Evolutionary conservation across 2,797 vertebrate species (phyloP), one percentile per base, ranked within the genome.

Genomic region (Melanotaenia trifasciata): DNA sequence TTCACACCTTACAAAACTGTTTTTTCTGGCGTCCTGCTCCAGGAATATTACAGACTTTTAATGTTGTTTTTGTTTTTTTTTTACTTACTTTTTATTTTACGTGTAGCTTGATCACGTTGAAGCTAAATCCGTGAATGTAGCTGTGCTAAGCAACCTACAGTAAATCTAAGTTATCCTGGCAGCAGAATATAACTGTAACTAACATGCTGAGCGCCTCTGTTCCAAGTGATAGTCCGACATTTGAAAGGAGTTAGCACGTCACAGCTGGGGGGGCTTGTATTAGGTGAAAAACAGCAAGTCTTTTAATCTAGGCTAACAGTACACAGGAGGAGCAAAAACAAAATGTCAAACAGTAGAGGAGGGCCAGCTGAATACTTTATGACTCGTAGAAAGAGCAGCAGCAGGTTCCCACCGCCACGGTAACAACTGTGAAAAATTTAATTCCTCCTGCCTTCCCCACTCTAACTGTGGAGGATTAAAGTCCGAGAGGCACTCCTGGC

Each of bases 401-500:
- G 92, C 90, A 87, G 90, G 90, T 88, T 89, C 81, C 87, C 89
- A 88, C 81, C 62, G 51, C 79, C 85, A 74, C 56, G 72, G 77
- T 88, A 91, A 93, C 92, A 87, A 92, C 86, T 90, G 91, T 91
- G 91, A 91, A 91, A 87, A 92, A 90, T 81, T 79, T 74, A 75
- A 91, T 89, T 88, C 80, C 87, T 76, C 82, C 87, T 82, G 75
- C 76, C 77, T 79, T 73, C 64, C 73, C 80, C 81, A 57, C 77
- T 82, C 79, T 60, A 66, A 81, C 85, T 76, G 74, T 59, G 70
- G 74, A 74, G 88, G 90, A 91, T 93, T 92, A 93, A 64, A 67
- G 76, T 53, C 43, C 51, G 16, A 67, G 88, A 87, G 80, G 78
- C 76, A 60, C 80, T 74, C 59, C 70, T 26, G 77, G 76, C 84